Evolutionary conservation across 2,113 vertebrate species (phyloP), one percentile per base, ranked within the genome.

Genomic region (Periophthalmus modestus): DNA sequence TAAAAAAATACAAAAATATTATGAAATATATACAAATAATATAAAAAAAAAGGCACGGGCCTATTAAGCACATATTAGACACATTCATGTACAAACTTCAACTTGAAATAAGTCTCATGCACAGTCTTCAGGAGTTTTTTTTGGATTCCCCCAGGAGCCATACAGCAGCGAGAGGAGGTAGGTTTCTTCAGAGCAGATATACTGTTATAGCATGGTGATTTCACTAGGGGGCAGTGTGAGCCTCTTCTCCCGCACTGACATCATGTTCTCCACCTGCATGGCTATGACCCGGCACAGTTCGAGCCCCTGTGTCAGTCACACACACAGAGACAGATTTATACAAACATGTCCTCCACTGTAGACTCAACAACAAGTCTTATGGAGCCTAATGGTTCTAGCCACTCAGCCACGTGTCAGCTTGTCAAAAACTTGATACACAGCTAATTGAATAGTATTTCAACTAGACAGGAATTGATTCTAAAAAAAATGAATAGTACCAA

Each of bases 211-310:
- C 88, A 99, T 90, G 6, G 98, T 99, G 87, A 99, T 98, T 91
- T 99, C 98, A 0, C 96, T 98, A 46, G 97, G 96, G 1, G 98
- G 96, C 61, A 98, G 92, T 0, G 96, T 95, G 48, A 96, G 94
- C 63, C 95, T 92, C 88, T 97, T 97, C 83, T 99, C 96, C 0
- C 95, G 93, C 7, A 94, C 93, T 0, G 89, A 93, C 77, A 99
- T 92, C 89, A 98, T 92, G 87, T 90, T 95, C 78, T 99, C 96
- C 89, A 98, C 90, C 34, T 99, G 97, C 70, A 94, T 95, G 0
- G 97, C 97, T 46, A 98, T 93, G 69, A 98, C 97, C 0, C 96
- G 94, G 88, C 98, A 99, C 80, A 99, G 87, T 91, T 99, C 98
- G 93, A 99, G 89, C 52, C 96, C 96, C 98, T 99, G 89, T 0